Evolutionary conservation across 1,140 invertebrate species (phyloP).

Genomic region (Phocides pigmalion): DNA sequence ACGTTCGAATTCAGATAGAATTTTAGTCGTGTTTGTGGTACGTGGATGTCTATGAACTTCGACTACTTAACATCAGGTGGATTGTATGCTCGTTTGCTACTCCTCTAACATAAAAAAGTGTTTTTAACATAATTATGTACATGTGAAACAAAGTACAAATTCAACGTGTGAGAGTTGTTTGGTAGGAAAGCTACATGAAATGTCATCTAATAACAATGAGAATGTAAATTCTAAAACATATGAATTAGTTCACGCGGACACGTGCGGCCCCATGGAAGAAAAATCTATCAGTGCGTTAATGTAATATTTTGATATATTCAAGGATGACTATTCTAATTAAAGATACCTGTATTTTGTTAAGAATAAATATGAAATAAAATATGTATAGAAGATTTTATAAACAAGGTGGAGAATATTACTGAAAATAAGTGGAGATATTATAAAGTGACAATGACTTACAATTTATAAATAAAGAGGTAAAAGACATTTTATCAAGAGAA

Average conservation of each 20-base stretch:
- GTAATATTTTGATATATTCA: conserved; percentile 53
- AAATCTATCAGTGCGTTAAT: conserved; percentile 38
- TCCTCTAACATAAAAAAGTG: no score
- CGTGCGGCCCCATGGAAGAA: conserved; percentile 74
- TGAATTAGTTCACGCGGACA: conserved; percentile 74
- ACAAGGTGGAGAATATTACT: conserved; percentile 55
- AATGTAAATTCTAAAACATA: conserved; percentile 42
- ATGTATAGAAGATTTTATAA: conserved; percentile 60
- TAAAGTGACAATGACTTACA: conserved; percentile 77
- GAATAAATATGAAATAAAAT: conserved; percentile 62
- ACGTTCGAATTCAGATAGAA: no score
- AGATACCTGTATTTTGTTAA: conserved; percentile 68
- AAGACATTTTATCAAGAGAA: conserved; percentile 42
- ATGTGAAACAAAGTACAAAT: conserved; percentile 37
- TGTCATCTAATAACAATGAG: conserved; percentile 50
- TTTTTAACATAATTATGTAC: conserved; percentile 52
- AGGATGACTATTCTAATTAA: conserved; percentile 71
- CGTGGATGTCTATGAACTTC: no score
- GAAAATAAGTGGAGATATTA: conserved; percentile 58
- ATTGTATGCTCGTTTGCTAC: no score
- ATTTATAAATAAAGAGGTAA: conserved; percentile 62
- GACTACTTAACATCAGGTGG: no score
- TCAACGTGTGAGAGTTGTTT: conserved; percentile 64
- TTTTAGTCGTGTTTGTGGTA: no score
- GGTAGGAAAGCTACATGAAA: conserved; percentile 62